Evolutionary conservation across 1,140 invertebrate genomes (phyloP).

Genomic region (Orius insidiosus): DNA sequence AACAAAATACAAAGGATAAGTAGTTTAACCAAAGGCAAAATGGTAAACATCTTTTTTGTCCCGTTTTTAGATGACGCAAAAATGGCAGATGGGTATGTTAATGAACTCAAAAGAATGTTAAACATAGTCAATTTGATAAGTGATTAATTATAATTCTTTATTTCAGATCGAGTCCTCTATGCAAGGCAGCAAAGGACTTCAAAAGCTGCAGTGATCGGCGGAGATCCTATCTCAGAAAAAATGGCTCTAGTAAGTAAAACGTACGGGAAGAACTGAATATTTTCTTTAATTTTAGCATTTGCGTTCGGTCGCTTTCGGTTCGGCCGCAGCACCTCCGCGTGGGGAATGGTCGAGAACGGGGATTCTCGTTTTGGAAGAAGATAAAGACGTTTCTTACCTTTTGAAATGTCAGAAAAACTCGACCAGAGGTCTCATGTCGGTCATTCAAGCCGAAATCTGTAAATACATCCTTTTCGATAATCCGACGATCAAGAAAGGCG

Average conservation of each 20-base stretch:
- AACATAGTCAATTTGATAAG: too few species aligned
- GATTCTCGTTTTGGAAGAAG: slow-evolving; percentile 35
- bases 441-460: slow-evolving; percentile 44
- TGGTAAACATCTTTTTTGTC: too few species aligned
- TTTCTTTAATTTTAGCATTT: slow-evolving; percentile 29
- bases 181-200: slow-evolving; percentile 26
- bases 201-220: slow-evolving; percentile 32
- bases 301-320: slow-evolving; percentile 37
- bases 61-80: too few species aligned
- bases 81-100: too few species aligned
- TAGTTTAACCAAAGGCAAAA: too few species aligned
- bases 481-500: slow-evolving; percentile 9
- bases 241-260: slow-evolving; percentile 41
- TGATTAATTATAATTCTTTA: too few species aligned
- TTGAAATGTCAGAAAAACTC: slow-evolving; percentile 40
- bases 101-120: too few species aligned
- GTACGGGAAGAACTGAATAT: too few species aligned
- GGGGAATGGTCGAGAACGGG: slow-evolving; percentile 44
- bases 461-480: slow-evolving; percentile 50
- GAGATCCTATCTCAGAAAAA: slow-evolving; percentile 43
- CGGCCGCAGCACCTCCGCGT: slow-evolving; percentile 36
- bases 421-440: slow-evolving; percentile 42
- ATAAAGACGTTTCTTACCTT: slow-evolving; percentile 37
- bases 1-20: too few species aligned
- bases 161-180: slow-evolving; percentile 32